Evolutionary conservation across 2,888 invertebrate species (phyloP), one percentile per base, ranked within the genome.

Genomic region (Lepidonotus clava): DNA sequence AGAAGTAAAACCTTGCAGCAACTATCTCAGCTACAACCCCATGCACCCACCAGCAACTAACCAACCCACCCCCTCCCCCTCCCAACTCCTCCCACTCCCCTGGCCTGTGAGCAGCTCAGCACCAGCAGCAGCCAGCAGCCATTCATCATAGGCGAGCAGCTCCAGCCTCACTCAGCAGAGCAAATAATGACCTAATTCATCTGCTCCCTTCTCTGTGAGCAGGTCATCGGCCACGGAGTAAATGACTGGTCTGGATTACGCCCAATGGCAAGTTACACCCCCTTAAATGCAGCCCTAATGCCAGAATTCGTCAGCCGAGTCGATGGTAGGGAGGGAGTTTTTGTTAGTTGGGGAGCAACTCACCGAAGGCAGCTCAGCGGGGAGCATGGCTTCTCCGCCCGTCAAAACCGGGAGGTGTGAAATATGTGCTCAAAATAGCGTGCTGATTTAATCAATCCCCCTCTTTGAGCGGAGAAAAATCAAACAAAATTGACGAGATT

Each of bases 121-220:
- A 38, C 21, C 36, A 38, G 36, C n/a, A 38, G 34, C 71, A 18
- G 71, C 71, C 36, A 8, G 38, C 67, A 0, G 36, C 71, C 71
- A 71, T 71, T 71, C 71, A 71, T 71, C 71, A 71, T 38, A 34
- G n/a, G 71, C 71, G 71, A 71, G 71, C 36, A 38, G 38, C 71
- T 71, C 71, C 32, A 38, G 71, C 71, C 71, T 71, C 71, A 71
- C 38, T 71, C 71, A 71, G 71, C 71, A 71, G 71, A 71, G 71
- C 71, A 71, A 71, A 71, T 71, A 71, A 71, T 71, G 71, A 71
- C 71, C 71, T 71, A 71, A 38, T 71, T 71, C 71, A 71, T 38
- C 71, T 38, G 71, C 71, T 71, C 36, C 71, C 71, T 38, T 14
- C 71, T 38, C 71, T 38, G 36, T 34, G 71, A 71, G 38, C 71